Evolutionary conservation across 2,888 invertebrate species (phyloP).

Genomic region (Ecdyonurus torrentis): DNA sequence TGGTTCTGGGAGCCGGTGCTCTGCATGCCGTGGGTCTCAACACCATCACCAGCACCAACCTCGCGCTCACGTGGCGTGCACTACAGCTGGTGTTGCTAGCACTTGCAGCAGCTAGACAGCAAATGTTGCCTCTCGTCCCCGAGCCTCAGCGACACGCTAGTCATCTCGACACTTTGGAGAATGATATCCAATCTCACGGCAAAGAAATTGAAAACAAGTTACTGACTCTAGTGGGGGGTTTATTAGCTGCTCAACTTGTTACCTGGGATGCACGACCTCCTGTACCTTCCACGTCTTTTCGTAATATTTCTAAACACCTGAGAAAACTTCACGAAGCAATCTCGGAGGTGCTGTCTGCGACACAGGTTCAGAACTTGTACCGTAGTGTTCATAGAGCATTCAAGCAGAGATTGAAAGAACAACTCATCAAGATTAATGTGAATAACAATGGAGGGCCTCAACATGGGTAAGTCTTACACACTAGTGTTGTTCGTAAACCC

Average conservation of each 20-base stretch:
- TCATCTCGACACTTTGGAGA: slow-evolving; percentile 52
- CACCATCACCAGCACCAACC: slow-evolving; percentile 86
- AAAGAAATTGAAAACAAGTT: slow-evolving; percentile 86
- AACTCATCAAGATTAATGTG: slow-evolving; percentile 71
- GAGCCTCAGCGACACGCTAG: slow-evolving; percentile 61
- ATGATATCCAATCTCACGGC: slow-evolving; percentile 73
- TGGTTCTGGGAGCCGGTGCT: slow-evolving; percentile 93
- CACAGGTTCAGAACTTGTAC: slow-evolving; percentile 52
- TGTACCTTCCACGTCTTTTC: slow-evolving; percentile 79
- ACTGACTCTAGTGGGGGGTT: slow-evolving; percentile 71
- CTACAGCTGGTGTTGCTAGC: slow-evolving; percentile 67
- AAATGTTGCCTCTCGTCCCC: slow-evolving; percentile 49
- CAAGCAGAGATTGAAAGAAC: slow-evolving; percentile 69
- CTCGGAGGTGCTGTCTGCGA: slow-evolving; percentile 56
- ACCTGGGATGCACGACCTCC: slow-evolving; percentile 92
- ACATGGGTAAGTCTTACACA: slow-evolving; percentile 50
- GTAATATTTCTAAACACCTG: slow-evolving; percentile 73
- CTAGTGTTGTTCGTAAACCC: too few species aligned
- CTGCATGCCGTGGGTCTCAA: slow-evolving; percentile 84
- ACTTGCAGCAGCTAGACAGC: slow-evolving; percentile 49
- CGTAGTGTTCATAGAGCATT: slow-evolving; percentile 67
- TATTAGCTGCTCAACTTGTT: slow-evolving; percentile 61
- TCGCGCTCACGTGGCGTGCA: slow-evolving; percentile 72
- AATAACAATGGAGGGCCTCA: slow-evolving; percentile 93
- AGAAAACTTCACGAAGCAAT: slow-evolving; percentile 84